phyloP scores from a whole-genome alignment of 2,888 invertebrate species.

The Xestia rhomboidea region DNA sequence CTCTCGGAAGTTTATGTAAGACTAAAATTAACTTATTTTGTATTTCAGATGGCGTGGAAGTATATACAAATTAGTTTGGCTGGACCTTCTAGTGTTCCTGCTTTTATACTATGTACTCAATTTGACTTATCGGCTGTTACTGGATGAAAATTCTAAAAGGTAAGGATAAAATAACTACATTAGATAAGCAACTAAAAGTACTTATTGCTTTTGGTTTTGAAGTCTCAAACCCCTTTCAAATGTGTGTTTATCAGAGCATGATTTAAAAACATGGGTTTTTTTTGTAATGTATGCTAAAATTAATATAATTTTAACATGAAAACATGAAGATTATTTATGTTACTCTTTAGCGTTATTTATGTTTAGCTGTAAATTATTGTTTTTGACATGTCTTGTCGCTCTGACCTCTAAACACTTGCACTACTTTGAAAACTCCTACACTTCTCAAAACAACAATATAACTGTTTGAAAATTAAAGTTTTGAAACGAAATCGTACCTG shows the following conservation, averaged over 20 bases:
- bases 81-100: conserved; percentile 95
- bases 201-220: not conserved
- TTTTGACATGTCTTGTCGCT: not conserved
- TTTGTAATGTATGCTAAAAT: not conserved
- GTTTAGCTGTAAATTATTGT: not conserved
- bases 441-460: not conserved
- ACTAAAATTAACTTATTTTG: conserved; percentile 33
- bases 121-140: conserved; percentile 93
- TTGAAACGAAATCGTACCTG: conserved; percentile 20
- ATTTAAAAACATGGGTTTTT: conserved; percentile 7
- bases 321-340: not conserved
- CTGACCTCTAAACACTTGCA: not conserved
- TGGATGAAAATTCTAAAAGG: conserved; percentile 93
- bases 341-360: not conserved
- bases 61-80: conserved; percentile 98
- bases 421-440: not conserved
- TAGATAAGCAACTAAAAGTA: not conserved
- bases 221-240: conserved; percentile 9
- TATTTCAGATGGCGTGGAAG: conserved; percentile 97
- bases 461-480: conserved; percentile 21
- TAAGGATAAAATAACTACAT: conserved; percentile 80
- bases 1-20: not conserved
- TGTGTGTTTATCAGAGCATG: conserved; percentile 27
- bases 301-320: not conserved
- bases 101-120: conserved; percentile 95